phyloP scores from a whole-genome alignment of 2,888 invertebrate species.

The Drosophila quasianomalipes region DNA sequence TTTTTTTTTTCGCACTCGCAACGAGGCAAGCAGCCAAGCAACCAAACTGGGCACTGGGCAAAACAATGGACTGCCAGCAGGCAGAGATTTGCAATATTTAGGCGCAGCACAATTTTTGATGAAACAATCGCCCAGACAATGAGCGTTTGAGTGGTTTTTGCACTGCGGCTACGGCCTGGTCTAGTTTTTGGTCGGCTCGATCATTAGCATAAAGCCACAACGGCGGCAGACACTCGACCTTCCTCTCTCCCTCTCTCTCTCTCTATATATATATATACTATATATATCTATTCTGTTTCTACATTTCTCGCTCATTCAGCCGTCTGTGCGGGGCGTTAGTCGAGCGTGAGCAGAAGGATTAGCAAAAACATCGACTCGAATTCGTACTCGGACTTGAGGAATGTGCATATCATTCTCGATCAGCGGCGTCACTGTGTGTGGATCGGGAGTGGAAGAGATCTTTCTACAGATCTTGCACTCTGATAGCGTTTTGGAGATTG shows the following conservation, averaged over 20 bases:
- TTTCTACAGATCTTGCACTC: constrained; percentile 41
- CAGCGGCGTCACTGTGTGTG: constrained; percentile 42
- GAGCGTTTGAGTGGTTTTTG: constrained; percentile 76
- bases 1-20: constrained; percentile 80
- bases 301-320: background rate
- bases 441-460: constrained; percentile 31
- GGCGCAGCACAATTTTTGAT: constrained; percentile 64
- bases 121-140: constrained; percentile 75
- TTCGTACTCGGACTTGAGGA: constrained; percentile 37
- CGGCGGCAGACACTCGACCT: constrained; percentile 69
- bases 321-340: constrained; percentile 71
- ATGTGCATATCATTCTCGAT: constrained; percentile 77
- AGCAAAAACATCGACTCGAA: constrained; percentile 33
- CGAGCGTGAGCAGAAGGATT: constrained; percentile 71
- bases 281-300: background rate
- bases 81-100: constrained; percentile 74
- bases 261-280: background rate
- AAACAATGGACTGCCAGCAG: constrained; percentile 69
- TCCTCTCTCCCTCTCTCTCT: constrained; percentile 5
- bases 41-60: constrained; percentile 32
- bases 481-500: constrained; percentile 60
- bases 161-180: constrained; percentile 48
- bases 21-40: constrained; percentile 21
- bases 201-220: constrained; percentile 82
- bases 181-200: constrained; percentile 74